Percentiles rank a stretch among this genome's conserved stretches.
Conservation (phyloP, 2,113 vertebrate species). For the Menidia beryllina region DNA sequence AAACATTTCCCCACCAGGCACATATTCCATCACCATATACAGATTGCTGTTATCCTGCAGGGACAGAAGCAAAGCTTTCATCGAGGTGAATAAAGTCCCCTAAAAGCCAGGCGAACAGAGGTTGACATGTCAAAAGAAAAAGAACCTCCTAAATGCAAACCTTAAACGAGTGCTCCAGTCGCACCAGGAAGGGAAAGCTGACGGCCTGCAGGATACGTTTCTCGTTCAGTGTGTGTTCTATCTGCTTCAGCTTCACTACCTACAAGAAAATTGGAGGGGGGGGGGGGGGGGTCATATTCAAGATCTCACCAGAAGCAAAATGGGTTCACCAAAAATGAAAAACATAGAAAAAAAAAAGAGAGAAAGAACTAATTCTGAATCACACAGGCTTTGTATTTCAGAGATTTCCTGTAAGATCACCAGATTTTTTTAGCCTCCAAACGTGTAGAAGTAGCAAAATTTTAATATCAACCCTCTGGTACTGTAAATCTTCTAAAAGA, state of each 20-base stretch:
- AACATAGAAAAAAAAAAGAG: neutral
- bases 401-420: too few relatives aligned
- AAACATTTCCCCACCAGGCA: constrained; percentile 94
- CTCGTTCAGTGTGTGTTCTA: constrained; percentile 95
- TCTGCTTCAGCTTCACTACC: constrained; percentile 97
- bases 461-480: neutral
- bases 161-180: constrained; percentile 94
- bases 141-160: constrained; percentile 51
- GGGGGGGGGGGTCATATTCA: neutral
- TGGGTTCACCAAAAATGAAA: neutral
- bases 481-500: neutral
- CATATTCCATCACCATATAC: constrained; percentile 96
- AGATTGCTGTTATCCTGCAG: constrained; percentile 90
- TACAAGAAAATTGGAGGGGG: constrained; percentile 25
- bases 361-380: too few relatives aligned
- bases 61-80: constrained; percentile 23
- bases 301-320: neutral
- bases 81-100: neutral
- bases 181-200: constrained; percentile 93
- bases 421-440: too few relatives aligned
- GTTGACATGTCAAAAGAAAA: neutral
- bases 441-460: neutral
- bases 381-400: too few relatives aligned
- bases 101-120: neutral
- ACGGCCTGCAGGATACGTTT: constrained; percentile 94